These are phyloP conservation scores for Psilopsiagon aurifrons DNA, from an alignment of 2,113 vertebrate genomes.

Conservation along the genomic window DNA sequence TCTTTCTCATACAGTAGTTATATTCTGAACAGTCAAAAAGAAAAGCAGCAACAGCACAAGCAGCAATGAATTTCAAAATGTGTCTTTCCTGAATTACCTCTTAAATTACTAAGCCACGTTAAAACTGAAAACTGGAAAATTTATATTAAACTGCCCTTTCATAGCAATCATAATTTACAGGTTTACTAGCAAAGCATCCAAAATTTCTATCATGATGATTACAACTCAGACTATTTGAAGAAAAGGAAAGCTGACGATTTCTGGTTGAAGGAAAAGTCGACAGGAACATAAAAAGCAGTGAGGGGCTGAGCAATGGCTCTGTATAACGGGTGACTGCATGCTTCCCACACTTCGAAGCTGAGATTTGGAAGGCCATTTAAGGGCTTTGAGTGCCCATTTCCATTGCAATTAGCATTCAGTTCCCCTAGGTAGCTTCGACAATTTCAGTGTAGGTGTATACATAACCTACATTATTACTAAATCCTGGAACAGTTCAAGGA, in stretches of 20 bases:
- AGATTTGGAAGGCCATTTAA: background rate
- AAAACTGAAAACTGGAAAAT: conserved; percentile 1
- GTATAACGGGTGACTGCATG: rapidly evolving
- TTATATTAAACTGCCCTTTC: background rate
- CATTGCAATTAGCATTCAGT: background rate
- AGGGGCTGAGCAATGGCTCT: background rate
- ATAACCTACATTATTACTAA: conserved; percentile 10
- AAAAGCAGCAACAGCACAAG: background rate
- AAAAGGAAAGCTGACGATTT: background rate
- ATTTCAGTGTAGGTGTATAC: conserved; percentile 16
- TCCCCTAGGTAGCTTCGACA: background rate
- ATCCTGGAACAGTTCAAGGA: conserved; percentile 12
- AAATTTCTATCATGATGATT: background rate
- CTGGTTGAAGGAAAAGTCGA: background rate
- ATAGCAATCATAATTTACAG: background rate
- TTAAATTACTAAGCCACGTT: background rate
- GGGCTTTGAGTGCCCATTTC: background rate
- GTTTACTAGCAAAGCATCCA: background rate
- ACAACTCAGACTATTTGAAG: background rate
- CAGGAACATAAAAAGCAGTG: background rate
- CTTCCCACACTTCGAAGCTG: rapidly evolving
- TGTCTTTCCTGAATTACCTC: background rate
- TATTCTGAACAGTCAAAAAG: background rate
- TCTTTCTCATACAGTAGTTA: background rate
- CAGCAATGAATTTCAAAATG: background rate